phyloP scores from a whole-genome alignment of 2,113 vertebrate genomes.

The Fregata magnificens region DNA sequence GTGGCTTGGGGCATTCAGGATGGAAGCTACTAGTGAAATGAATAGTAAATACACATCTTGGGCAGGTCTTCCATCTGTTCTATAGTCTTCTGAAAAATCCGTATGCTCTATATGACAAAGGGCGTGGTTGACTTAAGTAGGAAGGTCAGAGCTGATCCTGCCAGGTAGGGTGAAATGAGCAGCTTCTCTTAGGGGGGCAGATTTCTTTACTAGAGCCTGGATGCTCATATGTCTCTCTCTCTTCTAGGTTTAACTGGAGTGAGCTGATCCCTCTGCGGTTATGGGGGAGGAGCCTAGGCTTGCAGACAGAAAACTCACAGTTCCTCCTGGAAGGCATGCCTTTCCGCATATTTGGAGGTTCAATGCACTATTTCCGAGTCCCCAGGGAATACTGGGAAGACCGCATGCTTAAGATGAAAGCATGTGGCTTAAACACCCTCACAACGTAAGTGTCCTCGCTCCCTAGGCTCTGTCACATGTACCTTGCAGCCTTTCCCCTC shows the following conservation, averaged over 20 bases:
- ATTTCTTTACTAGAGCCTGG: too few relatives aligned
- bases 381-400: slow-evolving; percentile 90
- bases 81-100: neutral
- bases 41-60: neutral
- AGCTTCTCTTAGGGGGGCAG: neutral
- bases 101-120: fast-evolving
- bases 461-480: neutral
- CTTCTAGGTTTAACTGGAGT: slow-evolving; percentile 60
- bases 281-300: slow-evolving; percentile 65
- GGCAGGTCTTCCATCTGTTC: neutral
- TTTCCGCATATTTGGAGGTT: slow-evolving; percentile 83
- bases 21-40: neutral
- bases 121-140: neutral
- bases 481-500: neutral
- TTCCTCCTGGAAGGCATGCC: slow-evolving; percentile 79
- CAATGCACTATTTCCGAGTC: slow-evolving; percentile 89
- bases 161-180: neutral
- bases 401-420: slow-evolving; percentile 90
- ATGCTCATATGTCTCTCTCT: neutral
- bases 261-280: slow-evolving; percentile 30
- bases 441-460: slow-evolving; percentile 80
- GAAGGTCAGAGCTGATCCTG: neutral
- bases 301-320: slow-evolving; percentile 74
- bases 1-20: neutral
- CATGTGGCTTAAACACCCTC: slow-evolving; percentile 92